Conservation (phyloP, 2,113 vertebrate genomes). For the Gobiocypris rarus region DNA sequence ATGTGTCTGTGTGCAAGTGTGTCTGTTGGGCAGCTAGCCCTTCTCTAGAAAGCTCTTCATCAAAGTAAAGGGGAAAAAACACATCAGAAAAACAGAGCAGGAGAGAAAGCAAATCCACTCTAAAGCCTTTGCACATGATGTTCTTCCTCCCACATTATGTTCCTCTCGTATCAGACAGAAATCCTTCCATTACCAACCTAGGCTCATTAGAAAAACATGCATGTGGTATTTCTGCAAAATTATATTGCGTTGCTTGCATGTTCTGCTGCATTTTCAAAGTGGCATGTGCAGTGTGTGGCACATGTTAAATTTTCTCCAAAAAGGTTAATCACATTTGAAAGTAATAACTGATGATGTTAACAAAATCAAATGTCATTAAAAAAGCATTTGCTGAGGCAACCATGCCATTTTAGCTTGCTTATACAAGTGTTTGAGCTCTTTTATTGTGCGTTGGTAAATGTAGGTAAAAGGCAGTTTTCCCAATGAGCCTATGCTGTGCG, state of each 20-base stretch:
- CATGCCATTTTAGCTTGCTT: not conserved
- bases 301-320: not conserved
- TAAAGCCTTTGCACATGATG: conserved; percentile 29
- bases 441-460: too few relatives aligned
- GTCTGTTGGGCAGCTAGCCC: not conserved
- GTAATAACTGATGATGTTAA: not conserved
- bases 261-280: not conserved
- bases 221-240: not conserved
- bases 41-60: conserved; percentile 22
- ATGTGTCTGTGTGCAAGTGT: not conserved
- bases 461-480: too few relatives aligned
- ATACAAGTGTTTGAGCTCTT: not conserved
- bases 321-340: not conserved
- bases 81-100: conserved; percentile 30
- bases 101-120: conserved; percentile 33
- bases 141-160: conserved; percentile 39
- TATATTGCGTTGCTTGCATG: not conserved
- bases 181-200: not conserved
- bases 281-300: not conserved
- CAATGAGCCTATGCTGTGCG: too few relatives aligned
- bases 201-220: not conserved
- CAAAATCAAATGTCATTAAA: not conserved
- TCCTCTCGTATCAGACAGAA: conserved; percentile 25
- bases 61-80: conserved; percentile 35
- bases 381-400: too few relatives aligned